Evolutionary conservation across 2,797 vertebrate species (phyloP), one percentile per base, ranked within the genome.

Genomic region (Malacoctenus gilli): DNA sequence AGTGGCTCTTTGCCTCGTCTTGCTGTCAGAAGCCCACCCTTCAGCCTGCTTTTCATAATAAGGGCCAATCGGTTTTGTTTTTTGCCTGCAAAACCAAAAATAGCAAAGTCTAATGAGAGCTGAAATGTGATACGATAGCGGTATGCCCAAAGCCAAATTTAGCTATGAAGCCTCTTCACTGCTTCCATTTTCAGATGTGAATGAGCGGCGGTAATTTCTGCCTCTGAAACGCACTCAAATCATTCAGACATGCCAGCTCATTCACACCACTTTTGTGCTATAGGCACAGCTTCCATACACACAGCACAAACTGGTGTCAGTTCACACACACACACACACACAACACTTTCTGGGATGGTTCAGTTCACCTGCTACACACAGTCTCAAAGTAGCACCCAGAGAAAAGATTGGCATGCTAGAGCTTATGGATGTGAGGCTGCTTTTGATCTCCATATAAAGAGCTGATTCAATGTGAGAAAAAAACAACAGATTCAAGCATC

Each of bases 21-120:
- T 13, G 22, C 39, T 56, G 38, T 69, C 6, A 48, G 21, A 35
- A 22, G 28, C 40, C 23, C 43, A 58, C 6, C 43, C 6, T 35
- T 62, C 13, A 57, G 58, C 12, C 23, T 54, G 23, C n/a, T 46
- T 36, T 59, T 56, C 31, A 32, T 67, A 49, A 67, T 43, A 74
- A 53, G 9, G 8, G 19, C 42, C 52, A 54, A 79, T 77, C 66
- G 5, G 49, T 75, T 75, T 57, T 55, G 51, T 70, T 70, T 77
- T 82, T 84, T 83, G 68, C 71, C 68, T 69, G 59, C 75, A 82
- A 84, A 83, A 79, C 58, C 73, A 67, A 79, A 87, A 79, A 82
- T 86, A 85, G 79, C 50, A 22, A 39, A 69, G 57, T 72, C 72
- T 68, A 77, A 77, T 72, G 51, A 80, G 68, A 75, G 35, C 32